Conservation (phyloP, 2,888 invertebrate genomes). For the Drosophila pegasa region DNA sequence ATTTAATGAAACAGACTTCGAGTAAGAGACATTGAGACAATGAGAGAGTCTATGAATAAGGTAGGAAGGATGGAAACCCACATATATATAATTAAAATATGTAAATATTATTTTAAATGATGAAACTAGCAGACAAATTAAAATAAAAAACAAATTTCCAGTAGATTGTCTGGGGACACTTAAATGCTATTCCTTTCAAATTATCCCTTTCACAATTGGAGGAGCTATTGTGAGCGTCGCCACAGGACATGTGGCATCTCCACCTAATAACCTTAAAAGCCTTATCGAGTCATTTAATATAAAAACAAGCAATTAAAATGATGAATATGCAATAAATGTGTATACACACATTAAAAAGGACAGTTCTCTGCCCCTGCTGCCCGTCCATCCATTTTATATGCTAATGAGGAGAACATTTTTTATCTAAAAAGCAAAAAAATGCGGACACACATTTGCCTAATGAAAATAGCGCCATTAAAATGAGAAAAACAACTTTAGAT, state of each 20-base stretch:
- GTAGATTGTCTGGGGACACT: background rate
- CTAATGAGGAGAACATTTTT: conserved; percentile 70
- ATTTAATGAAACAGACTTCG: too few relatives aligned
- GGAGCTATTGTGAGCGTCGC: conserved; percentile 23
- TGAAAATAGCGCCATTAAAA: conserved; percentile 81
- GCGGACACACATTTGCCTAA: conserved; percentile 81
- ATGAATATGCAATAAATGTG: conserved; percentile 81
- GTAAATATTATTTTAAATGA: background rate
- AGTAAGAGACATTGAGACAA: too few relatives aligned
- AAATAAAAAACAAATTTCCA: background rate
- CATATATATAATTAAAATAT: too few relatives aligned
- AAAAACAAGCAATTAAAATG: conserved; percentile 79
- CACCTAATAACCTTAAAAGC: conserved; percentile 76
- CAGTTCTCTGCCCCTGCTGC: conserved; percentile 43
- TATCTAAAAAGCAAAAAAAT: conserved; percentile 68
- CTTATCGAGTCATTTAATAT: conserved; percentile 80
- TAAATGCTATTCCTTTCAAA: background rate
- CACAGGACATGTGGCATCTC: conserved; percentile 50
- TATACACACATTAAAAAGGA: conserved; percentile 53
- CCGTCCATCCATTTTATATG: conserved; percentile 72
- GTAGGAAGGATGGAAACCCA: too few relatives aligned
- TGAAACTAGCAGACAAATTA: background rate
- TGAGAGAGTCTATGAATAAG: too few relatives aligned
- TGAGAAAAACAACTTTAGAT: conserved; percentile 82
- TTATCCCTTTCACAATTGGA: background rate